A percentile compares a stretch with the other conserved stretches of the same genome.
Conservation (phyloP, 2,797 vertebrate species). For the Acropternis orthonyx region DNA sequence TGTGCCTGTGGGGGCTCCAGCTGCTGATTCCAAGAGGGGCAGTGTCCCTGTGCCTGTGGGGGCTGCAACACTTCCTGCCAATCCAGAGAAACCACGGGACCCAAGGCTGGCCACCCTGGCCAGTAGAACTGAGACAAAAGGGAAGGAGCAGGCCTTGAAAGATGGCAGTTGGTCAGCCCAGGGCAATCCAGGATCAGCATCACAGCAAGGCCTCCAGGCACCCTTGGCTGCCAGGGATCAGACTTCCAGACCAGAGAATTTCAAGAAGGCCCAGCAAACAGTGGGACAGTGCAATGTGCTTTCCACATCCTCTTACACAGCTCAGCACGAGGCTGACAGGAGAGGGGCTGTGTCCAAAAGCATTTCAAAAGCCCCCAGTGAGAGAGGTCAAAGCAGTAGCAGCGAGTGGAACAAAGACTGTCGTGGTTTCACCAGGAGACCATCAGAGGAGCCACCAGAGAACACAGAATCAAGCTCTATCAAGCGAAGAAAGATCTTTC, state of each 20-base stretch:
- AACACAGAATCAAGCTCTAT: background rate
- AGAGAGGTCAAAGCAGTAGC: background rate
- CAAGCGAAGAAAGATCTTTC: slow-evolving; percentile 65
- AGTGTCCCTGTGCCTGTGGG: background rate
- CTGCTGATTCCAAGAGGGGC: background rate
- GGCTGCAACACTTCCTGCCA: background rate
- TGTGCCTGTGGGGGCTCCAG: rapidly evolving
- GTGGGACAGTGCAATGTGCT: background rate
- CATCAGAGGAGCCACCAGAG: background rate
- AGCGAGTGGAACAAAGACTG: background rate
- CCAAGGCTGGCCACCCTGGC: slow-evolving; percentile 70
- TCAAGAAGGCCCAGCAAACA: background rate
- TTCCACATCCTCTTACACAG: rapidly evolving
- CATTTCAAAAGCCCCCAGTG: background rate
- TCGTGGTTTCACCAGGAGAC: background rate
- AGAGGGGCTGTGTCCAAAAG: background rate
- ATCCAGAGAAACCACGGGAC: slow-evolving; percentile 60
- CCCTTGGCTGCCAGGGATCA: background rate
- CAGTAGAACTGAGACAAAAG: background rate
- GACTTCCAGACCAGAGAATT: background rate
- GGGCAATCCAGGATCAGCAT: background rate
- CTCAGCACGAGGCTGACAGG: background rate
- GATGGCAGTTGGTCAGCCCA: background rate
- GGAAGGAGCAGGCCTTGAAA: background rate
- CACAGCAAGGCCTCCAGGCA: background rate